Conservation (phyloP, 2,888 invertebrate species). For the Stenodera caucasica region DNA sequence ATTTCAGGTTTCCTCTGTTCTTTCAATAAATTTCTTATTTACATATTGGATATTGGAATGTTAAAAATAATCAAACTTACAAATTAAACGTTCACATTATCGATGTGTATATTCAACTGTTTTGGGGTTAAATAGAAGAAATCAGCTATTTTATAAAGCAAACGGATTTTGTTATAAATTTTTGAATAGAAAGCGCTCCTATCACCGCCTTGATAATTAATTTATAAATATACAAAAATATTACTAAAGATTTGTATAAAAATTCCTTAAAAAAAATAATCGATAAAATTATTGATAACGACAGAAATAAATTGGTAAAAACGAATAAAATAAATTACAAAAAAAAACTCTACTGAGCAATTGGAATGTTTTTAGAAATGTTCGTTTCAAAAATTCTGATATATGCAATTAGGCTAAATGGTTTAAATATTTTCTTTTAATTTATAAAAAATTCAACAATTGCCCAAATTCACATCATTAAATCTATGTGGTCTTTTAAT, state of each 20-base stretch:
- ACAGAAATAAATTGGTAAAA: conserved; percentile 14
- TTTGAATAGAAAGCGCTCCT: conserved; percentile 16
- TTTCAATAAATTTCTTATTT: conserved; percentile 26
- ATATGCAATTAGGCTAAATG: conserved; percentile 14
- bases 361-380: conserved; percentile 25
- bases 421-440: too few relatives aligned
- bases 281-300: conserved; percentile 12
- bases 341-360: conserved; percentile 27
- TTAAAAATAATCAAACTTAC: conserved; percentile 13
- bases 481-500: not conserved
- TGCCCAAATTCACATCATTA: not conserved
- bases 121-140: conserved; percentile 11
- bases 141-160: conserved; percentile 20
- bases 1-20: conserved; percentile 3
- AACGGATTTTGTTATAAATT: conserved; percentile 11
- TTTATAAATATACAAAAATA: conserved; percentile 24
- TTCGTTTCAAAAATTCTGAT: not conserved
- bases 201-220: conserved; percentile 24
- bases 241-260: conserved; percentile 14
- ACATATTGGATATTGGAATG: conserved; percentile 28
- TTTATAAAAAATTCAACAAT: conserved; percentile 13
- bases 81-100: not conserved
- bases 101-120: not conserved
- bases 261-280: conserved; percentile 12
- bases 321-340: conserved; percentile 20